phyloP scores from a whole-genome alignment of 2,113 vertebrate species.

The Corythornis cristatus region DNA sequence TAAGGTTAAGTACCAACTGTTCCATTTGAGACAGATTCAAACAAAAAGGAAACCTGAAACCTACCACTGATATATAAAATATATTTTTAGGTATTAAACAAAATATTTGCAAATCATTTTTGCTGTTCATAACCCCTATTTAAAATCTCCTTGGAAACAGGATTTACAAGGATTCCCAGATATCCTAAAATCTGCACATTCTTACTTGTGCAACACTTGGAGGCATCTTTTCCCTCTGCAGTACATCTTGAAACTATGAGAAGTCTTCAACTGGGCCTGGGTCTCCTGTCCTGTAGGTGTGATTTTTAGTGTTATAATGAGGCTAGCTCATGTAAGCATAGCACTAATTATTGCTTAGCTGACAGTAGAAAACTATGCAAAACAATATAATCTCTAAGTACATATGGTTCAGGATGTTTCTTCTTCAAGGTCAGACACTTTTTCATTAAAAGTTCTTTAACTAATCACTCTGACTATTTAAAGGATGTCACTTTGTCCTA shows the following conservation, averaged over 20 bases:
- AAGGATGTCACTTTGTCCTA: too few relatives aligned
- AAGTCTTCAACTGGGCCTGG: too few relatives aligned
- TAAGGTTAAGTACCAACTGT: background rate
- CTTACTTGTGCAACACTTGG: background rate
- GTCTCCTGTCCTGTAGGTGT: too few relatives aligned
- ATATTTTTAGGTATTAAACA: background rate
- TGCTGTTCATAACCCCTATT: background rate
- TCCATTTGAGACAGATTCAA: background rate
- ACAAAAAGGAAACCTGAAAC: background rate
- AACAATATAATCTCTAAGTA: too few relatives aligned
- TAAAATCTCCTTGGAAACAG: background rate
- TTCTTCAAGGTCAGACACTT: too few relatives aligned
- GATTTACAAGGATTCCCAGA: background rate
- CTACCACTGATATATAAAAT: background rate
- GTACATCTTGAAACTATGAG: background rate
- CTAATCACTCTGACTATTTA: too few relatives aligned
- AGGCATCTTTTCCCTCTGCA: background rate
- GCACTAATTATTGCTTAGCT: too few relatives aligned
- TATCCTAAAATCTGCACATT: background rate
- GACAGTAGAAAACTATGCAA: too few relatives aligned
- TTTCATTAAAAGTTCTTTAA: too few relatives aligned
- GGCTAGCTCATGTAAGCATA: too few relatives aligned
- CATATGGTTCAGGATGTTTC: too few relatives aligned
- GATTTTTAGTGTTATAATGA: too few relatives aligned
- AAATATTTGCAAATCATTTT: background rate